Base-by-base conservation (phyloP, 2,888 invertebrate species). In the Tachina lurida region DNA sequence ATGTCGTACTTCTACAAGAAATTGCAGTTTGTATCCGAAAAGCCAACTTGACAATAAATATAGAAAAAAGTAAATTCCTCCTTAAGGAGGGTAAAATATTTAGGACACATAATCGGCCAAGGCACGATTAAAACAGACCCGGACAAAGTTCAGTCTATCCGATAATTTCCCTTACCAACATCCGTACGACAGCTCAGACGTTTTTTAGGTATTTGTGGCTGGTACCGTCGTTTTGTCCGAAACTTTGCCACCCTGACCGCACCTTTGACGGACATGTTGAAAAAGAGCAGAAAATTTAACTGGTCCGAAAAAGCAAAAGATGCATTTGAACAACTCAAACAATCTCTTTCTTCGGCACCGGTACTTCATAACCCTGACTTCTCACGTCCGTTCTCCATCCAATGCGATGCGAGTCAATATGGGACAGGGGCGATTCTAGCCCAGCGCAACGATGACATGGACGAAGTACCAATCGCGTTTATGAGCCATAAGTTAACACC, bases 161-260 rank as follows among this genome's bases (percentile, higher is more conserved):
- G 19, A 47, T 19, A 75, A 9, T 62, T 58, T 52, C 43, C 31
- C 0, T 63, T 65, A 10, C 76, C 76, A 56, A 67, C 15, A n/a
- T 56, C 65, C 4, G 31, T 76, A 7, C 54, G 65, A 31, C 75
- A 76, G 17, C 12, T 76, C n/a, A 63, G 75, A 56, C 41, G 74
- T 39, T 62, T 63, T 45, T 47, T 62, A 10, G 60, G 73, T 13
- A 49, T 62, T 10, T 74, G 74, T 74, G 62, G 52, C 0, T 74
- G 41, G 63, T 74, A 63, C 12, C 8, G 74, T 10, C 49, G 52
- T 9, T 76, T 65, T 52, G 41, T 74, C 15, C n/a, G 52, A n/a
- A 52, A 74, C 49, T 74, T 62, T 62, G 49, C 49, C 5, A 70
- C 68, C 7, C n/a, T 70, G 15, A 70, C 54, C 9, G 39, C 68